phyloP scores from a whole-genome alignment of 1,140 invertebrate species.

The Aphaenogaster rudis region DNA sequence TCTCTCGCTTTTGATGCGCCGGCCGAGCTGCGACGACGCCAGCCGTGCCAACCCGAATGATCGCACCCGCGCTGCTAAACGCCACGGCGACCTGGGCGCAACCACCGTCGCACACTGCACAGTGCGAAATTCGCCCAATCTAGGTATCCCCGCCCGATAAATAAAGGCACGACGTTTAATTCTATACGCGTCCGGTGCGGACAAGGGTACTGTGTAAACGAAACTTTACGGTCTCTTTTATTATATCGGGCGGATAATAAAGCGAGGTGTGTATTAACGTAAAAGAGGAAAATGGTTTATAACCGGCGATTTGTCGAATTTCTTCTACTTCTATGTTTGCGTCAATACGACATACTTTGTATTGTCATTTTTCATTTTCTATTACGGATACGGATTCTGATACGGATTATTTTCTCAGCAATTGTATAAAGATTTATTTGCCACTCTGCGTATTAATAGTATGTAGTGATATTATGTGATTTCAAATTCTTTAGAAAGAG shows the following conservation, averaged over 20 bases:
- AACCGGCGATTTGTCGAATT: not conserved
- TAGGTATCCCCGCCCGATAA: constrained; percentile 12
- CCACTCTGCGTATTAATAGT: not conserved
- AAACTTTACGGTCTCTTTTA: not conserved
- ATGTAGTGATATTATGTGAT: not conserved
- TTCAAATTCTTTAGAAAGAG: not conserved
- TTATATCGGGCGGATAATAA: not conserved
- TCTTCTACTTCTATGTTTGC: not conserved
- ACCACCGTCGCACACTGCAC: constrained; percentile 42
- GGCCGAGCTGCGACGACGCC: constrained; percentile 66
- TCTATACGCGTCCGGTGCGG: not conserved
- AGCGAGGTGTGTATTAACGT: not conserved
- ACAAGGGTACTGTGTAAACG: not conserved
- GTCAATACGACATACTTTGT: not conserved
- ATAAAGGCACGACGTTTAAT: constrained; percentile 12
- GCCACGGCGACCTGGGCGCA: constrained; percentile 55
- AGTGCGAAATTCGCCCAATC: constrained; percentile 9
- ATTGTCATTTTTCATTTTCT: not conserved
- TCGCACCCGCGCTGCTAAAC: constrained; percentile 61
- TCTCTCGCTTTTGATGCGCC: constrained; percentile 40
- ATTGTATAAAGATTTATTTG: not conserved
- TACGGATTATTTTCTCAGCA: not conserved
- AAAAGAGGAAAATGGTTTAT: not conserved
- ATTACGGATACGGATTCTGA: not conserved
- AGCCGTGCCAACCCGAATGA: constrained; percentile 72